Evolutionary conservation across 2,113 vertebrate genomes (phyloP).

Genomic region (Anolis sagrei): DNA sequence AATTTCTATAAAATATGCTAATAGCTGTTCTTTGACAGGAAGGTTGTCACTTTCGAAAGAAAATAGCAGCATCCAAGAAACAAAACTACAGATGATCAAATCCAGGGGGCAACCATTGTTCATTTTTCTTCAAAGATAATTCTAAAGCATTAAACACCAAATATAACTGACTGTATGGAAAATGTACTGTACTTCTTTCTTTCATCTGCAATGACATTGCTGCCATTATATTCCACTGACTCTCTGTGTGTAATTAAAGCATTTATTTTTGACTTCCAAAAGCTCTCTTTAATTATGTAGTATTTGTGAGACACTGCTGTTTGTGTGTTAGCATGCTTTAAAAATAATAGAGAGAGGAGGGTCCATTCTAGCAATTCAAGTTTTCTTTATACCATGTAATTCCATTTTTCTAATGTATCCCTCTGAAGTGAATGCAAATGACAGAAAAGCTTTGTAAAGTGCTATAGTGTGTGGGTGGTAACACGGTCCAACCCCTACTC

Average conservation of each 20-base stretch:
- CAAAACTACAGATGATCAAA: background rate
- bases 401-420: background rate
- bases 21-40: background rate
- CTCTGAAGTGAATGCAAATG: background rate
- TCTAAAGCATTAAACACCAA: background rate
- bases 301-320: conserved; percentile 14
- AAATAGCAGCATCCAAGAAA: background rate
- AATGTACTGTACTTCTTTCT: background rate
- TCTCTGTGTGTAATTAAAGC: conserved; percentile 19
- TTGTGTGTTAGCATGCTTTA: background rate
- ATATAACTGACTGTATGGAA: background rate
- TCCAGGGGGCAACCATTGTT: background rate
- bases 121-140: background rate
- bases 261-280: conserved; percentile 5
- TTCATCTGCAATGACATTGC: background rate
- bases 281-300: conserved; percentile 4
- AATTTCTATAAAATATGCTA: background rate
- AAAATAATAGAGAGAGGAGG: background rate
- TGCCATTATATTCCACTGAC: background rate
- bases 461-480: no score
- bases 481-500: no score
- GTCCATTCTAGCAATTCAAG: background rate
- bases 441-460: background rate
- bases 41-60: background rate
- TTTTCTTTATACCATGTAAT: background rate